Evolutionary conservation across 2,113 vertebrate species (phyloP), one percentile per base, ranked within the genome.

Genomic region (Tragelaphus scriptus): DNA sequence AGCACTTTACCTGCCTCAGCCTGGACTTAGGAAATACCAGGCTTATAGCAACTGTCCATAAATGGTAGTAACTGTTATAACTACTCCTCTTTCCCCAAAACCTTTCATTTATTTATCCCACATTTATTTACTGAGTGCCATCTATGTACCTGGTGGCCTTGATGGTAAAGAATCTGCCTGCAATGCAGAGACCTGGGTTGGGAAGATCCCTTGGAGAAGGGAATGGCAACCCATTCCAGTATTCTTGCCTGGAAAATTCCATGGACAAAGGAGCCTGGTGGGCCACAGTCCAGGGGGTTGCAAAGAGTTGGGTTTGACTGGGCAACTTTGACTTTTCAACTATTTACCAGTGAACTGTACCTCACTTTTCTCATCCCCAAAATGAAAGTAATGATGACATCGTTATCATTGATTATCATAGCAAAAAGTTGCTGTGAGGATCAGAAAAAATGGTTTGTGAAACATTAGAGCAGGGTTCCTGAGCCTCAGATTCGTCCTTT

Each of bases 61-160:
- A 61, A 30, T 26, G 26, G 51, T 8, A 68, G 40, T 47, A 28
- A 56, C 84, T 63, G 10, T 28, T 49, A 86, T 32, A 23, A n/a
- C 14, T 5, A 25, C 75, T 26, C 10, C 9, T 0, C 2, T n/a
- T 44, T 3, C 1, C 16, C 0, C 0, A 1, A 79, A 61, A 63
- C 71, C 55, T 85, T 68, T 94, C 28, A 32, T 56, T 55, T 44
- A 40, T 59, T 96, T 80, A 68, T 36, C 9, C 65, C 87, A 28
- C 36, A 56, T 14, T 56, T 82, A 71, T 40, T 61, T 47, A 25
- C 44, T 7, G 10, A 40, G 16, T 17, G 87, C 15, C 71, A 23
- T 11, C 55, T 51, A 1, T 30, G 53, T 21, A 7, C 40, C 40
- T 26, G 23, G 71, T 44, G 71, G 71, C 71, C 40, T 15, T 44